phyloP scores from a whole-genome alignment of 2,797 vertebrate species.

The Chrysocyon brachyurus region DNA sequence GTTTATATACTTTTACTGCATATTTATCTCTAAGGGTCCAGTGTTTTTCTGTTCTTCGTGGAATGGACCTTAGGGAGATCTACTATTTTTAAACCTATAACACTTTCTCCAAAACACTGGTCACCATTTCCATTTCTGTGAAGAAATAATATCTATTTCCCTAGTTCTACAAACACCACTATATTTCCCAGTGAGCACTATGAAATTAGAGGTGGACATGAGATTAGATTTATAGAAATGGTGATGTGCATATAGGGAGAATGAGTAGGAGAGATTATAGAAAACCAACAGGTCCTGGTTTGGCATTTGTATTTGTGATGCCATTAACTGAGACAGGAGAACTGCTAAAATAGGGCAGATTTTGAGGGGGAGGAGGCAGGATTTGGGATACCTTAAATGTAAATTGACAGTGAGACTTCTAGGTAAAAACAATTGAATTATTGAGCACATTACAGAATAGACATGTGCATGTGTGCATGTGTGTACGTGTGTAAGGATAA shows the following conservation, averaged over 20 bases:
- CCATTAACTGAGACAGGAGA: background rate
- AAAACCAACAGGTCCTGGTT: background rate
- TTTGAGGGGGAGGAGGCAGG: background rate
- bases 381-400: background rate
- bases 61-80: background rate
- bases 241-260: background rate
- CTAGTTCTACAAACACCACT: background rate
- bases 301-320: background rate
- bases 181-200: background rate
- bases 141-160: background rate
- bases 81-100: background rate
- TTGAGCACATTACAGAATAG: background rate
- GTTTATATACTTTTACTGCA: background rate
- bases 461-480: background rate
- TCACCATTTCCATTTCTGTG: background rate
- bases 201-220: background rate
- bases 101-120: background rate
- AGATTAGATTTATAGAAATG: background rate
- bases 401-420: background rate
- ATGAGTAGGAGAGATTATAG: background rate
- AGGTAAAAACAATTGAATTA: conserved; percentile 25
- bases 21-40: background rate
- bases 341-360: background rate
- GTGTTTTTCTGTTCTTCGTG: conserved; percentile 26
- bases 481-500: background rate